These are phyloP conservation scores for Dinothrombium tinctorium DNA, from an alignment of 1,140 invertebrate species.

Conservation along the genomic window DNA sequence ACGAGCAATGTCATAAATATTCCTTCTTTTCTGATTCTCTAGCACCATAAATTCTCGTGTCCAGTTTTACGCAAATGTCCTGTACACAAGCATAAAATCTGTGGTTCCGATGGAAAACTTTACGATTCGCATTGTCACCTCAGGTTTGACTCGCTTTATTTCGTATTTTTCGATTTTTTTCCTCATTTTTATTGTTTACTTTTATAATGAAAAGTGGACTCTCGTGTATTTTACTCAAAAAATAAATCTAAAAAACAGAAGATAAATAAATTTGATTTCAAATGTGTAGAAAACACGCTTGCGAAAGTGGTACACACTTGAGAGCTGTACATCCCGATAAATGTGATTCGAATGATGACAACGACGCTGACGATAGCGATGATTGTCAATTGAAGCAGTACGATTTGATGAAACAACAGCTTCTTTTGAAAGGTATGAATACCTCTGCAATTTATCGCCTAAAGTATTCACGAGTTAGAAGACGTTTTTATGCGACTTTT, in stretches of 20 bases:
- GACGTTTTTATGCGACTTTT: too few relatives aligned
- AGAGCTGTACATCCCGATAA: slow-evolving; percentile 11
- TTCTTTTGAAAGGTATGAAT: slow-evolving; percentile 11
- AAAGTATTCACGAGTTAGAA: too few relatives aligned
- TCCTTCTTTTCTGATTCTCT: too few relatives aligned
- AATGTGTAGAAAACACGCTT: slow-evolving; percentile 4
- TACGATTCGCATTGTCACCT: slow-evolving; percentile 12
- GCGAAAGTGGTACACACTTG: slow-evolving; percentile 1
- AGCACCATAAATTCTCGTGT: slow-evolving; percentile 4
- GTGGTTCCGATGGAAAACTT: slow-evolving; percentile 13
- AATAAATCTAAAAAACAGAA: neutral
- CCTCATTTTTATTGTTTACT: neutral
- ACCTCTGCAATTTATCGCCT: too few relatives aligned
- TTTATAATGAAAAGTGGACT: neutral
- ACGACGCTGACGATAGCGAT: slow-evolving; percentile 8
- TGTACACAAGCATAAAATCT: slow-evolving; percentile 13
- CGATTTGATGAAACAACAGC: slow-evolving; percentile 12
- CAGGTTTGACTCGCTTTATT: neutral
- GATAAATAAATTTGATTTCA: neutral
- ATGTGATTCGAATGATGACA: slow-evolving; percentile 8
- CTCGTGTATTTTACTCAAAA: neutral
- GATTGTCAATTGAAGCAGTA: slow-evolving; percentile 12
- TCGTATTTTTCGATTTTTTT: neutral
- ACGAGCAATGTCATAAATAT: too few relatives aligned
- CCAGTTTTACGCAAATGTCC: slow-evolving; percentile 8